Conservation (phyloP, 2,113 vertebrate genomes). For the Calidris pugnax region DNA sequence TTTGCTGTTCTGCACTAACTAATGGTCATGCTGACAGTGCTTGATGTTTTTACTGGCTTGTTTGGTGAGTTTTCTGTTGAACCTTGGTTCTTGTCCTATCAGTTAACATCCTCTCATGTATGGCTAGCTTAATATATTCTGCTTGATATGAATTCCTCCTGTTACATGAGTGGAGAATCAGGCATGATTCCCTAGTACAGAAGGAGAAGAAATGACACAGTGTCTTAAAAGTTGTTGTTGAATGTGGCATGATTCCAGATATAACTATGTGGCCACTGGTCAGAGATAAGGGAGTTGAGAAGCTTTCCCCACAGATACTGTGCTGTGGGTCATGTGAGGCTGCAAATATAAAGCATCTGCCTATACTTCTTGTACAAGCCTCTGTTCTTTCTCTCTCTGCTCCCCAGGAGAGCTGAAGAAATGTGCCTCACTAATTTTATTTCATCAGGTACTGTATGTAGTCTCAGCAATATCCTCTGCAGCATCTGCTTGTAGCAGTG, state of each 20-base stretch:
- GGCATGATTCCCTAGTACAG: neutral
- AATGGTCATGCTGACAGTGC: neutral
- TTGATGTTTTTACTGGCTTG: neutral
- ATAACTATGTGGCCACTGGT: neutral
- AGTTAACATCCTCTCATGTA: neutral
- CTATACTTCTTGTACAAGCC: neutral
- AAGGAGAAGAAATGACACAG: slow-evolving; percentile 8
- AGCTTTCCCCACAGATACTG: neutral
- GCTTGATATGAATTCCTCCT: neutral
- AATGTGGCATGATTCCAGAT: slow-evolving; percentile 5
- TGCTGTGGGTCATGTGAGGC: neutral
- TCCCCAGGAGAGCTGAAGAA: neutral
- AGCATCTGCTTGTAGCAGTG: neutral
- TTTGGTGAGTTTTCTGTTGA: neutral
- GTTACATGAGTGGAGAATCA: neutral
- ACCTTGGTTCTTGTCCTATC: neutral
- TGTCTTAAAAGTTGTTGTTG: neutral
- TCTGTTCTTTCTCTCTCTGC: neutral
- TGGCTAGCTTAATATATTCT: neutral
- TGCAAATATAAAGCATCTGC: neutral
- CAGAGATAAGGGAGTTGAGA: neutral
- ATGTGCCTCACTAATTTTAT: neutral
- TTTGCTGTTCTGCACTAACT: neutral
- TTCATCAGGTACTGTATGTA: neutral
- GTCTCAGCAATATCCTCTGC: neutral